Evolutionary conservation across 2,797 vertebrate genomes (phyloP).

Genomic region (Falco rusticolus): DNA sequence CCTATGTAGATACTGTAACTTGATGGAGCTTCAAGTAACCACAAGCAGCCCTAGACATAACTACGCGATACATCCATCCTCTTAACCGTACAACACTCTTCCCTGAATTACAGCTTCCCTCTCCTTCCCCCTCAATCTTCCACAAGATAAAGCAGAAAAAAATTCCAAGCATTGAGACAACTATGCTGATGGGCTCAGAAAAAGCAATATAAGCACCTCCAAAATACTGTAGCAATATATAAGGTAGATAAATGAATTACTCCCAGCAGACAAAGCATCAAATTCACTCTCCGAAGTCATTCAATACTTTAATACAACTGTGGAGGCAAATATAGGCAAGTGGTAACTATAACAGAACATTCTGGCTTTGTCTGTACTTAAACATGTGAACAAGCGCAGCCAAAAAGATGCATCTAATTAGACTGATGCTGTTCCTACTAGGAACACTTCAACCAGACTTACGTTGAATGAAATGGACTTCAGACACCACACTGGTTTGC

Average conservation of each 20-base stretch:
- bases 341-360: not conserved
- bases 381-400: not conserved
- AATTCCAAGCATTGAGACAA: not conserved
- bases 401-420: not conserved
- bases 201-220: not conserved
- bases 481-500: not conserved
- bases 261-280: not conserved
- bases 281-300: not conserved
- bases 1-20: not conserved
- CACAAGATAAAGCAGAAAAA: not conserved
- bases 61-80: not conserved
- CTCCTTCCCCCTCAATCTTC: not conserved
- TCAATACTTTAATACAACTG: not conserved
- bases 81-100: not conserved
- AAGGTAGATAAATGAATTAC: not conserved
- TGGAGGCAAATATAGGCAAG: not conserved
- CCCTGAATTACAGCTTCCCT: not conserved
- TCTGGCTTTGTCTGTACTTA: not conserved
- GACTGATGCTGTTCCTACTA: not conserved
- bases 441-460: not conserved
- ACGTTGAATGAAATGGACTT: not conserved
- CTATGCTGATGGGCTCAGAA: not conserved
- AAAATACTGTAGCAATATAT: not conserved
- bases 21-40: not conserved
- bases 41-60: not conserved